Base-by-base conservation (phyloP, 1,140 invertebrate species). In the Drosophila mayri region DNA sequence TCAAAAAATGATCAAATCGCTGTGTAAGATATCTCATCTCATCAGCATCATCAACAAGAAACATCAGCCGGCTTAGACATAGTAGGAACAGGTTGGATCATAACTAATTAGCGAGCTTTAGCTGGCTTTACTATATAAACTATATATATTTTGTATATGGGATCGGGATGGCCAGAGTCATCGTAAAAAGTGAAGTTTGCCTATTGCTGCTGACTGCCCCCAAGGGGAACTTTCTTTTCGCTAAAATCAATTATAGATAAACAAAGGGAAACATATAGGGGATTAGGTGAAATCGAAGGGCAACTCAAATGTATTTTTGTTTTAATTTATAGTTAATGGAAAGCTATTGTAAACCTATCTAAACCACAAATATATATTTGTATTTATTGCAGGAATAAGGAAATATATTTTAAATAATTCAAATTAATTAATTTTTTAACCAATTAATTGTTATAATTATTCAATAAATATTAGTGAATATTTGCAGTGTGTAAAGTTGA, bases 1-100 rank as follows among this genome's bases (percentile, higher is more conserved):
- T 49, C 40, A 49, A 79, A 79, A 65, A 79, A 61, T 79, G 57
- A 52, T 79, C 66, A 72, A 62, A n/a, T 32, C 38, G 35, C 30
- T 18, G 30, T 43, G 37, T 22, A 63, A 72, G 61, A 64, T 22
- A 54, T 22, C 52, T 22, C 43, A 38, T 59, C 54, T 6, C 18
- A 20, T 61, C 55, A 47, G 16, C 30, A 66, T 54, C 52, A 41
- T 58, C 46, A 44, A 28, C 35, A 25, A 38, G 43, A 65, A 47
- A 18, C 64, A 67, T 66, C 64, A 49, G 61, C 64, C 62, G 16
- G 28, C 16, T 4, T 28, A 16, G 43, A 49, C 61, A 40, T 47
- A 9, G 11, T 7, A 16, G 41, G 41, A 71, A 72, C 68, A 72
- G 68, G 68, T 72, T 72, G 67, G 54, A 58, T 71, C 43, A 71